phyloP scores from a whole-genome alignment of 2,888 invertebrate species.

The Choreutis nemorana region DNA sequence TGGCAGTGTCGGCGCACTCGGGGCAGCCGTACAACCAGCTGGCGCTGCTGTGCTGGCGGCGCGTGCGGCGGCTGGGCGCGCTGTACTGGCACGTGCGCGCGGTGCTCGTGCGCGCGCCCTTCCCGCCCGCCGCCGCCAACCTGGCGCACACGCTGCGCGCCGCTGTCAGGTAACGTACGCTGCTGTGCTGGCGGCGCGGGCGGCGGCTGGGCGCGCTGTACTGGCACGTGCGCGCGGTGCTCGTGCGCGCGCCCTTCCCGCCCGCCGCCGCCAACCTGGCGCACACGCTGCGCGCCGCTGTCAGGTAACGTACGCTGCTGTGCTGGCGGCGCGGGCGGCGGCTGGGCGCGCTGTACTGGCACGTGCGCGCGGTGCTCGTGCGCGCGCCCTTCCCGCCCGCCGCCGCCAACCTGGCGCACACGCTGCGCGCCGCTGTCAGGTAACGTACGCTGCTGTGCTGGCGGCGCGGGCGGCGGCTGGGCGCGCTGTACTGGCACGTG shows the following conservation, averaged over 20 bases:
- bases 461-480: conserved; percentile 80
- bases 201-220: conserved; percentile 74
- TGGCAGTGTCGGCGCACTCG: conserved; percentile 75
- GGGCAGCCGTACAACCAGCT: conserved; percentile 93
- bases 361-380: conserved; percentile 83
- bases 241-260: conserved; percentile 80
- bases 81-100: conserved; percentile 88
- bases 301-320: conserved; percentile 76
- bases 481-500: conserved; percentile 87
- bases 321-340: conserved; percentile 83
- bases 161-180: conserved; percentile 55
- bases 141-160: conserved; percentile 75
- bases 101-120: conserved; percentile 83
- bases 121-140: conserved; percentile 84
- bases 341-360: conserved; percentile 85
- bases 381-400: conserved; percentile 88
- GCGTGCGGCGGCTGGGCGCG: conserved; percentile 81
- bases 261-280: conserved; percentile 78
- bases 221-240: conserved; percentile 84
- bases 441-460: conserved; percentile 83
- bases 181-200: conserved; percentile 67
- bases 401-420: conserved; percentile 79
- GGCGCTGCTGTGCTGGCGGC: conserved; percentile 81
- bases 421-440: conserved; percentile 69
- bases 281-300: conserved; percentile 71